Evolutionary conservation across 2,888 invertebrate genomes (phyloP).

Genomic region (Petrolisthes manimaculis): DNA sequence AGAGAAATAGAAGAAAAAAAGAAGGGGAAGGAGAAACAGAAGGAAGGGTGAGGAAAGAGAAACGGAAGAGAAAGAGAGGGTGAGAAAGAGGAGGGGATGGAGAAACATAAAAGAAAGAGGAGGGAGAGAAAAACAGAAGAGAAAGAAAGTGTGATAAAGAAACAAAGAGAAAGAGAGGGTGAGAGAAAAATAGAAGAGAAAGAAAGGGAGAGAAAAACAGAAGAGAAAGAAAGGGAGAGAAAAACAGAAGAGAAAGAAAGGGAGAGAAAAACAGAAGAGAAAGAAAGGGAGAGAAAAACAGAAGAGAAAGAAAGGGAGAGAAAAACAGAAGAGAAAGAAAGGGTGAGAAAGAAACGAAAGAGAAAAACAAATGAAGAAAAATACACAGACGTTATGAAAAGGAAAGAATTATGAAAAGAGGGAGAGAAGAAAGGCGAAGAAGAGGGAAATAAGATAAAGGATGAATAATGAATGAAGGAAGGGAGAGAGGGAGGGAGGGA

Average conservation of each 20-base stretch:
- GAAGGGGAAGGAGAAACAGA: not conserved
- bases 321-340: not conserved
- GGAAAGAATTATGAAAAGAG: no score
- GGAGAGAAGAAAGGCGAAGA: no score
- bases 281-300: not conserved
- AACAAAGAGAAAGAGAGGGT: constrained; percentile 1
- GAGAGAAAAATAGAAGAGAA: not conserved
- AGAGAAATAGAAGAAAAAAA: not conserved
- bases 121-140: not conserved
- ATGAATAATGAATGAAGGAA: no score
- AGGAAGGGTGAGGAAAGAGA: not conserved
- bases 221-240: not conserved
- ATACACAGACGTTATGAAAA: no score
- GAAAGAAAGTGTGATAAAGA: constrained; percentile 5
- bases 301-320: not conserved
- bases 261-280: no score
- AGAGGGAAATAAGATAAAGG: no score
- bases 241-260: no score
- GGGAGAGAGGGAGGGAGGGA: constrained; percentile 2
- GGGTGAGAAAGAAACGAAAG: no score
- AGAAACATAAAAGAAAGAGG: not conserved
- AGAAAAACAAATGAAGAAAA: no score
- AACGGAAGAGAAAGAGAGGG: not conserved
- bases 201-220: not conserved
- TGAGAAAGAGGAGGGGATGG: not conserved